Percentiles rank a stretch among this genome's conserved stretches.
Evolutionary conservation across 2,888 invertebrate species (phyloP).

Genomic region (Halocaridina rubra): DNA sequence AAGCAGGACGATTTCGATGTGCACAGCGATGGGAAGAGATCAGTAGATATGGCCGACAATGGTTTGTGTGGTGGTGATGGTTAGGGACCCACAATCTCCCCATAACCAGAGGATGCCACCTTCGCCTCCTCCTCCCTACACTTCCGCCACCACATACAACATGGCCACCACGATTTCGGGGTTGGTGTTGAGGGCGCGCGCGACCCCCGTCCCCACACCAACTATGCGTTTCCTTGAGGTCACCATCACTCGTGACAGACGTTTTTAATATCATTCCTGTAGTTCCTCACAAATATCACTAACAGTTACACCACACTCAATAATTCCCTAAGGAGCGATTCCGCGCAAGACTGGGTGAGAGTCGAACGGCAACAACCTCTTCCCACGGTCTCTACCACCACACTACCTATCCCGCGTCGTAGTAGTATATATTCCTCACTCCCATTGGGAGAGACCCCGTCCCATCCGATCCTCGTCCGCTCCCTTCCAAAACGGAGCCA

Average conservation of each 20-base stretch:
- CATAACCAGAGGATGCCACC: neutral
- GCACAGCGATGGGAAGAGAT: neutral
- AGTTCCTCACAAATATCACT: neutral
- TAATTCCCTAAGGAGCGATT: neutral
- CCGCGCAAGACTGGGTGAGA: neutral
- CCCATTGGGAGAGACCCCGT: no score
- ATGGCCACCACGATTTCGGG: slow-evolving; percentile 44
- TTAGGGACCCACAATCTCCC: neutral
- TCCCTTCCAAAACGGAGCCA: neutral
- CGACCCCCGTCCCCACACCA: slow-evolving; percentile 34
- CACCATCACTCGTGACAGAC: neutral
- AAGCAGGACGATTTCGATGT: neutral
- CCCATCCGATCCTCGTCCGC: no score
- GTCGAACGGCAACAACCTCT: neutral
- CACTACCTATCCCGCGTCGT: slow-evolving; percentile 32
- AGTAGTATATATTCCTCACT: no score
- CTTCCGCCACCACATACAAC: slow-evolving; percentile 47
- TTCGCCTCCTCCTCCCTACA: neutral
- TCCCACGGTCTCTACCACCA: slow-evolving; percentile 27
- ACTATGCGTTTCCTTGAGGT: neutral
- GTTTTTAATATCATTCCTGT: neutral
- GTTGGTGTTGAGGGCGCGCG: slow-evolving; percentile 44
- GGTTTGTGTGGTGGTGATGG: neutral
- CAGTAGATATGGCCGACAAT: neutral
- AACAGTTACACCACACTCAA: neutral